Conservation (phyloP, 1,140 invertebrate species). For the Rhynchophorus ferrugineus region DNA sequence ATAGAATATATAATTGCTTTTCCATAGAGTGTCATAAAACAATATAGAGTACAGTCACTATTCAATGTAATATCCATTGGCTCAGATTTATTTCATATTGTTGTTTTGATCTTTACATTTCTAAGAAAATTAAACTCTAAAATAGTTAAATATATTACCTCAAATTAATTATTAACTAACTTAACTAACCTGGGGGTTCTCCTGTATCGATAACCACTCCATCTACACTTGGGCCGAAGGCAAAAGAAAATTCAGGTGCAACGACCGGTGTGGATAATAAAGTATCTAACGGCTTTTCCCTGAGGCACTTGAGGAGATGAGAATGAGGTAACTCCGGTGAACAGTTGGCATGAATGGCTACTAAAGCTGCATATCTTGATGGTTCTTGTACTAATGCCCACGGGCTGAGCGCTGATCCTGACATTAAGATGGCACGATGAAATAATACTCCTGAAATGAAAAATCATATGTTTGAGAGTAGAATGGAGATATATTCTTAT, state of each 20-base stretch:
- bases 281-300: conserved; percentile 66
- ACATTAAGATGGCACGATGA: conserved; percentile 89
- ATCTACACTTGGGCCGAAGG: conserved; percentile 86
- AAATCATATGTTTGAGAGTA: no score
- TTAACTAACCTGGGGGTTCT: conserved; percentile 47
- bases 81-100: no score
- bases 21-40: no score
- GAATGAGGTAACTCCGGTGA: conserved; percentile 63
- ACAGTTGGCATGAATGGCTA: conserved; percentile 82
- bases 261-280: conserved; percentile 67
- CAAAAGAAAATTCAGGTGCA: conserved; percentile 74
- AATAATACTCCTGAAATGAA: conserved; percentile 71
- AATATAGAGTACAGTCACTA: no score
- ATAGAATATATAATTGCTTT: no score
- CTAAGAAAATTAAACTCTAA: no score
- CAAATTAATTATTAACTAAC: no score
- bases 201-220: conserved; percentile 79
- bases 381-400: conserved; percentile 88
- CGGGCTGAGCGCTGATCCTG: conserved; percentile 86
- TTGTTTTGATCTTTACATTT: no score
- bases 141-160: no score
- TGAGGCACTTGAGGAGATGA: conserved; percentile 75
- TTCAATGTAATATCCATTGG: no score
- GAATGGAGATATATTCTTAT: no score
- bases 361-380: conserved; percentile 74